Conservation (phyloP, 2,113 vertebrate species). For the Grus americana region DNA sequence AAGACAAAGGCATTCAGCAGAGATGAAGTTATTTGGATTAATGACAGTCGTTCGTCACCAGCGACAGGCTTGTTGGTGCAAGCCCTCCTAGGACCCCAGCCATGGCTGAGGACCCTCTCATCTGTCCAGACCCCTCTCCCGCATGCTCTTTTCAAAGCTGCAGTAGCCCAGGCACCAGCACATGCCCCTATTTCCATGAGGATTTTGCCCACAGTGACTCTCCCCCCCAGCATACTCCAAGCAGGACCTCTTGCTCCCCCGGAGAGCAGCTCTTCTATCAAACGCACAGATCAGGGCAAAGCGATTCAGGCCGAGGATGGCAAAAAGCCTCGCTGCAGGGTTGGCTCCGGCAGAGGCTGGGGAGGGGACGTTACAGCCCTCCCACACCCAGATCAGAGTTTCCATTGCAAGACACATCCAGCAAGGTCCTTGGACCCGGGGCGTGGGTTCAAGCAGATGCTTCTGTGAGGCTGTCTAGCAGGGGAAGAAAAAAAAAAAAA, state of each 20-base stretch:
- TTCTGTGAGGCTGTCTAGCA: neutral
- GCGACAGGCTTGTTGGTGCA: neutral
- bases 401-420: neutral
- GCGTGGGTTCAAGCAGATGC: accelerated
- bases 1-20: neutral
- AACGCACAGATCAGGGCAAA: neutral
- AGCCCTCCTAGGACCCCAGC: neutral
- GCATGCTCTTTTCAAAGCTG: neutral
- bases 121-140: neutral
- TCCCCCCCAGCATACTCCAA: neutral
- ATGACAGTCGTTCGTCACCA: neutral
- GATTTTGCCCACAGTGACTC: neutral
- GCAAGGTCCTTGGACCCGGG: neutral
- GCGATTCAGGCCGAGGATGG: neutral
- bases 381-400: neutral
- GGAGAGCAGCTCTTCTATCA: neutral
- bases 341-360: neutral
- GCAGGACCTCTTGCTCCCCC: neutral
- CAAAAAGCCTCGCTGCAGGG: neutral
- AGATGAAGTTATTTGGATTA: neutral
- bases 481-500: too few relatives aligned
- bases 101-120: neutral
- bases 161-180: neutral
- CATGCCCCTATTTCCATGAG: accelerated
- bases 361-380: neutral